A percentile compares a stretch with the other conserved stretches of the same genome.
Conservation (phyloP, 1,140 invertebrate genomes). For the Pectinophora gossypiella region DNA sequence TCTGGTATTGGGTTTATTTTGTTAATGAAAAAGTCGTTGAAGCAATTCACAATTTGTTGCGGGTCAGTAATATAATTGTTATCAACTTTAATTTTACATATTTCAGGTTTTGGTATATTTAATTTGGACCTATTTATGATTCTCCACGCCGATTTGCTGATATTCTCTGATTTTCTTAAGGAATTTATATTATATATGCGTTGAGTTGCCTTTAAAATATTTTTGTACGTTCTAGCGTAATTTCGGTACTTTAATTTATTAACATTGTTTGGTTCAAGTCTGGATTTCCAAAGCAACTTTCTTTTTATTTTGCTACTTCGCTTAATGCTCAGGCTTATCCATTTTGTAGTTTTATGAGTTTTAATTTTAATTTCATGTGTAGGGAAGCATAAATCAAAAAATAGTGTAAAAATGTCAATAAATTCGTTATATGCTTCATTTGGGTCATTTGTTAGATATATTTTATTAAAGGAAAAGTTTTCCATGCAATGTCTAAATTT, state of each 20-base stretch:
- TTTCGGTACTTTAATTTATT: neutral
- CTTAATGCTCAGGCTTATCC: constrained; percentile 5
- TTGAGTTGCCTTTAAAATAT: constrained; percentile 1
- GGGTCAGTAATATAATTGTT: neutral
- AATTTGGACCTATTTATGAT: constrained; percentile 3
- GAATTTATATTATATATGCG: neutral
- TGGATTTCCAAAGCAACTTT: neutral
- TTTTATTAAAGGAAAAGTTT: constrained; percentile 2
- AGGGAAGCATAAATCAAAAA: constrained; percentile 10
- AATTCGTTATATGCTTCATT: constrained; percentile 5
- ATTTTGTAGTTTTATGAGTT: neutral
- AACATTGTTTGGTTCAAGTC: neutral
- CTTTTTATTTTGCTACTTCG: neutral
- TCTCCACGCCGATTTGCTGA: neutral
- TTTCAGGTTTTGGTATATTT: neutral
- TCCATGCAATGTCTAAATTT: constrained; percentile 5
- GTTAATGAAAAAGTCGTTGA: constrained; percentile 7
- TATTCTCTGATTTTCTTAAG: neutral
- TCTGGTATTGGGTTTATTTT: no score
- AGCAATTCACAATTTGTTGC: constrained; percentile 2
- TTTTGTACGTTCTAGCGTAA: constrained; percentile 1
- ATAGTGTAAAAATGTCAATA: constrained; percentile 4
- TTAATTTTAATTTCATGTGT: neutral
- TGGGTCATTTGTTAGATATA: constrained; percentile 4
- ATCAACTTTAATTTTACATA: neutral